Conservation (phyloP, 2,113 vertebrate genomes). For the Columbina picui region DNA sequence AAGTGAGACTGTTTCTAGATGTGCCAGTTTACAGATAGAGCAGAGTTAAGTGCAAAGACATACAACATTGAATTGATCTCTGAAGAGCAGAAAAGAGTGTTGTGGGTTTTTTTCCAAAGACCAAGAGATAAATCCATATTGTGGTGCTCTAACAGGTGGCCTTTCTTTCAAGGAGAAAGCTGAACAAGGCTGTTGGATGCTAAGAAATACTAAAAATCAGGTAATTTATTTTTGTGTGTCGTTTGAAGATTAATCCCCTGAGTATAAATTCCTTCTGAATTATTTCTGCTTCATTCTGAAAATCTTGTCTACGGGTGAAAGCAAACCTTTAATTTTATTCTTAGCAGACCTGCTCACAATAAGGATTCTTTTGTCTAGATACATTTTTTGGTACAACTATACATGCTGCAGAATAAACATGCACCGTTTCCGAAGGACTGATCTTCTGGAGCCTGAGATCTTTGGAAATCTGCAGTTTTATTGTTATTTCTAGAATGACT, state of each 20-base stretch:
- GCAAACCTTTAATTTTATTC: constrained; percentile 17
- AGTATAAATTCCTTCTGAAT: constrained; percentile 49
- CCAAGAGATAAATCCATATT: background rate
- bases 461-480: background rate
- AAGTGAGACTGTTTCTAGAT: background rate
- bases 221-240: constrained; percentile 30
- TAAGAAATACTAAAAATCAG: background rate
- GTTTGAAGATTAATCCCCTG: background rate
- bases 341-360: background rate
- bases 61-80: background rate
- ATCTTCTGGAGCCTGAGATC: background rate
- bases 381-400: background rate
- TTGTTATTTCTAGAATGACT: background rate
- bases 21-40: background rate
- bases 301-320: constrained; percentile 27
- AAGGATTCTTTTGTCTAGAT: background rate
- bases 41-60: background rate
- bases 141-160: constrained; percentile 3
- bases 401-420: background rate
- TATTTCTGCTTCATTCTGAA: constrained; percentile 10
- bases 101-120: background rate
- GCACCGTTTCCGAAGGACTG: background rate
- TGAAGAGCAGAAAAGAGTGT: background rate
- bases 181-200: background rate
- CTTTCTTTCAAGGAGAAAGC: constrained; percentile 17